Base-by-base conservation (phyloP, 2,113 vertebrate genomes). In the Melanerpes formicivorus region DNA sequence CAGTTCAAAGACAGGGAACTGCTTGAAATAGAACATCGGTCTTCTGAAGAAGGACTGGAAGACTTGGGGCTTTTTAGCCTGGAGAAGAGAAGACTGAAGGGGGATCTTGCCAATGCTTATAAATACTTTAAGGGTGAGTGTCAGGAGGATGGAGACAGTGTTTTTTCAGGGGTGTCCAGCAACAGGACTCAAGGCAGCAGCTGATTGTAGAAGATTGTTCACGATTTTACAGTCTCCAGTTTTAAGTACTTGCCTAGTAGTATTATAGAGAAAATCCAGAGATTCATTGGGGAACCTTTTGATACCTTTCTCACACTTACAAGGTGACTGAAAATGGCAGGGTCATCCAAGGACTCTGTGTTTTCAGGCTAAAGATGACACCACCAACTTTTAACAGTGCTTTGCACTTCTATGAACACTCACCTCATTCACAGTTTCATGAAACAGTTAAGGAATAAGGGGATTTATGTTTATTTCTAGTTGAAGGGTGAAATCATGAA, bases 401-500 rank as follows among this genome's bases (percentile, higher is more conserved):
- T 77, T 66, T 21, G 3, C 23, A 22, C 14, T 72, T 90, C 30
- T 30, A 34, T 44, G 76, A 88, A 62, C 27, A 26, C 5, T 83
- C 52, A 44, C 19, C 10, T 14, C 8, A 67, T 85, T 67, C 30
- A 59, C 50, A 74, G 40, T 84, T 91, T 84, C 73, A 34, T 64
- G 0, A 84, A 94, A 75, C 12, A 90, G 88, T 93, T 94, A 95
- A 94, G 22, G 58, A 90, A 90, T 87, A 77, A 59, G 25, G n/a
- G 30, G n/a, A 67, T 88, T 91, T 93, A 18, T 93, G 80, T 96
- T 96, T 96, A 93, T 95, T 90, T 96, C 76, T 90, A 34, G 76
- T 88, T 95, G 93, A 90, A 95, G 73, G 69, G 26, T 88, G 83
- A 93, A 94, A 83, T 96, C 32, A 80, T 69, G 92, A 95, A 90